Evolutionary conservation across 2,888 invertebrate genomes (phyloP).

Genomic region (Ormyrus pomaceus): DNA sequence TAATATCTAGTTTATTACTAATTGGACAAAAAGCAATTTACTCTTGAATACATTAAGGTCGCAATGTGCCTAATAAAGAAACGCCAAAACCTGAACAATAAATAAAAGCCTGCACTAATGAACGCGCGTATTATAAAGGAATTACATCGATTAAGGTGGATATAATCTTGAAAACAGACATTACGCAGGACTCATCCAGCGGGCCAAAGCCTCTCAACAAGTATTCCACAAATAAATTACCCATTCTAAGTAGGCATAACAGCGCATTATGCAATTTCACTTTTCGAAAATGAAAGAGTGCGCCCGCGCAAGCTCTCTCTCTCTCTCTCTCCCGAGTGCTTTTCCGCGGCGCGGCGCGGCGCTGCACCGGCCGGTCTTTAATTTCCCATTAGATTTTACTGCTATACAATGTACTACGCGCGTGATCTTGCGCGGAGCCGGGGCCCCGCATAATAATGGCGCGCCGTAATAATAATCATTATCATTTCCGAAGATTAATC

Average conservation of each 20-base stretch:
- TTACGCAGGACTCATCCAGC: no score
- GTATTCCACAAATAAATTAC: constrained; percentile 43
- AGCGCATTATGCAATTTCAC: constrained; percentile 40
- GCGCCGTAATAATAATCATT: constrained; percentile 35
- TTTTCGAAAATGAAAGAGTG: constrained; percentile 24
- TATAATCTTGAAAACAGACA: no score
- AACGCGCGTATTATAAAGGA: no score
- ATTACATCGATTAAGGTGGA: no score
- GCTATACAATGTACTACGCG: constrained; percentile 34
- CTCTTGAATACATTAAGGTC: neutral
- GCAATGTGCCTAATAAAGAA: neutral
- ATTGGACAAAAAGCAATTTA: no score
- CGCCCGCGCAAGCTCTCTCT: neutral
- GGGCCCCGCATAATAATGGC: constrained; percentile 19
- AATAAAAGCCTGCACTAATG: no score
- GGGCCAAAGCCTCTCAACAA: no score
- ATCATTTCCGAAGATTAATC: constrained; percentile 38
- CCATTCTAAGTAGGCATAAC: neutral
- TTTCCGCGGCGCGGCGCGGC: neutral
- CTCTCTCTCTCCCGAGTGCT: no score
- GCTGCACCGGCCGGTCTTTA: constrained; percentile 29
- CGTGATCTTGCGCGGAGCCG: constrained; percentile 8
- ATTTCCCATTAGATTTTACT: constrained; percentile 51
- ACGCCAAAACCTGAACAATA: no score
- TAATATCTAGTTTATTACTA: no score